Evolutionary conservation across 53 echinoderm and acorn worm genomes (phyloP).

Genomic region (Antedon mediterranea): DNA sequence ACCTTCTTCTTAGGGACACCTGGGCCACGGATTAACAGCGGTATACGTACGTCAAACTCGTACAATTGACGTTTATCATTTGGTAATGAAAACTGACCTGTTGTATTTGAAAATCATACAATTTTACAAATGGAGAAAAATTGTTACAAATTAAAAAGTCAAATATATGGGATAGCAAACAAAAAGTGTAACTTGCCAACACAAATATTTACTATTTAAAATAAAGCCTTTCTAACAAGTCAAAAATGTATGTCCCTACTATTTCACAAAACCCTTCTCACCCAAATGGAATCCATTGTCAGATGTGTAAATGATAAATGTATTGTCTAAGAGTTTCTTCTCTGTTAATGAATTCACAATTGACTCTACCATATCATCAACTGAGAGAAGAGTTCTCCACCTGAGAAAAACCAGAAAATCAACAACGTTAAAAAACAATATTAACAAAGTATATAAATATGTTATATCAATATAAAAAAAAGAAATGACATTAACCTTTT

Average conservation of each 20-base stretch:
- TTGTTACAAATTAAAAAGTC: too few species aligned
- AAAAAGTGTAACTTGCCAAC: too few species aligned
- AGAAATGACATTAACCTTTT: conserved; percentile 44
- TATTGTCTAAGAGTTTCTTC: conserved; percentile 49
- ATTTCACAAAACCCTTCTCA: conserved; percentile 15
- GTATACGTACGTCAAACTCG: conserved; percentile 95
- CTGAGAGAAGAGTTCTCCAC: conserved; percentile 91
- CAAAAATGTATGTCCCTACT: neutral
- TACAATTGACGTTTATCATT: conserved; percentile 94
- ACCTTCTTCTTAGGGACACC: conserved; percentile 46
- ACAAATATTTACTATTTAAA: too few species aligned
- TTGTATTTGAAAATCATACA: too few species aligned
- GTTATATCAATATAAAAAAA: too few species aligned
- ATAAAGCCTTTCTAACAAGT: too few species aligned
- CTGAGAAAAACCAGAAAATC: conserved; percentile 8
- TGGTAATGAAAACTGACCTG: conserved; percentile 95
- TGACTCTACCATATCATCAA: conserved; percentile 88
- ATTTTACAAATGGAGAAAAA: too few species aligned
- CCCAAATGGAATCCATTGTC: conserved; percentile 98
- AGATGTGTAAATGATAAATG: conserved; percentile 85
- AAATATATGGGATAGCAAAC: too few species aligned
- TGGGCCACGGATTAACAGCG: conserved; percentile 78
- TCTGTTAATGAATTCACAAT: conserved; percentile 41
- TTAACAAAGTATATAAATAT: too few species aligned
- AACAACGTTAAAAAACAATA: neutral